phyloP scores from a whole-genome alignment of 2,113 vertebrate genomes.

The Perognathus longimembris region DNA sequence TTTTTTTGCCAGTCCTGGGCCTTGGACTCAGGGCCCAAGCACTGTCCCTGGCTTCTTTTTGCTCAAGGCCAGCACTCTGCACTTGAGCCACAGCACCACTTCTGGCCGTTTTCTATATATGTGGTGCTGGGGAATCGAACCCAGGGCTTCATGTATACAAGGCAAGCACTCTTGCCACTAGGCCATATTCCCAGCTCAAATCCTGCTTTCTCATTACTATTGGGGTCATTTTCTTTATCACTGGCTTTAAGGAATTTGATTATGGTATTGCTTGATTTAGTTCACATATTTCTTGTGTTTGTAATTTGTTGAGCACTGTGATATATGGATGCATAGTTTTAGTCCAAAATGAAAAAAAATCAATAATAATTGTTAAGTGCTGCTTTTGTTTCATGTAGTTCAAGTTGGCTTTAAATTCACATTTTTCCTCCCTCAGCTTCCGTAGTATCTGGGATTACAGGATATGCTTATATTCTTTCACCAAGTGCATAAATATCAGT shows the following conservation, averaged over 20 bases:
- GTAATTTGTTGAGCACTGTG: not conserved
- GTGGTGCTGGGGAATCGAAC: too few relatives aligned
- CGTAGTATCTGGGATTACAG: not conserved
- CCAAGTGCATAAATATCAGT: not conserved
- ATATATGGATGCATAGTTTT: not conserved
- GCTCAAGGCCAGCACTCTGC: too few relatives aligned
- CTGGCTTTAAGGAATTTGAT: not conserved
- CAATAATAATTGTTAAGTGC: not conserved
- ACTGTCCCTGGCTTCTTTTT: too few relatives aligned
- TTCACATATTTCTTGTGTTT: not conserved
- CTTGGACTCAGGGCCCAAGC: too few relatives aligned
- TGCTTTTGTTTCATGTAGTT: not conserved
- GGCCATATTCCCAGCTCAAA: too few relatives aligned
- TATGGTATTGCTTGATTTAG: not conserved
- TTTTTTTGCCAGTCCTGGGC: too few relatives aligned
- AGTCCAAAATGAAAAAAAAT: not conserved
- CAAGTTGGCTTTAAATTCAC: not conserved
- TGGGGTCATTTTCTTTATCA: not conserved
- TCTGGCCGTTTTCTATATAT: too few relatives aligned
- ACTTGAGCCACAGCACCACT: too few relatives aligned
- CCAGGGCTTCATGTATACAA: too few relatives aligned
- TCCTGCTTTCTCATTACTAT: not conserved
- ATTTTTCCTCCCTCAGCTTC: not conserved
- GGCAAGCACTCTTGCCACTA: too few relatives aligned
- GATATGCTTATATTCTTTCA: not conserved